A percentile compares a stretch with the other conserved stretches of the same genome.
These are phyloP conservation scores for Cephus cinctus DNA, from an alignment of 1,140 invertebrate species.

Conservation along the genomic window DNA sequence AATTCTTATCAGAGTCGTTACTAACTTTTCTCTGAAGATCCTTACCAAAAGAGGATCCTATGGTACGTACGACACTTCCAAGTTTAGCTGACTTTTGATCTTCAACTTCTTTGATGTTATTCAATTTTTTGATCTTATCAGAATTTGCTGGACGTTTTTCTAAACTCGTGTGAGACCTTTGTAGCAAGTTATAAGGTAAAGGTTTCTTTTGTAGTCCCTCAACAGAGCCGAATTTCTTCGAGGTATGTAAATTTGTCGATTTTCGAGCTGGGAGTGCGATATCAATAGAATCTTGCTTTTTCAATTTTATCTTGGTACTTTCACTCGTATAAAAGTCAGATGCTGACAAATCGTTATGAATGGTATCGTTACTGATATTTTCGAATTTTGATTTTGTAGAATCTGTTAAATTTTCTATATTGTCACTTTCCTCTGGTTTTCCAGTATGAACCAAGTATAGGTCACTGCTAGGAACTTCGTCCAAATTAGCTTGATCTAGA, in stretches of 20 bases:
- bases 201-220: slow-evolving; percentile 23
- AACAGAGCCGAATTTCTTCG: slow-evolving; percentile 31
- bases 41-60: slow-evolving; percentile 6
- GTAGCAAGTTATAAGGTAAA: slow-evolving; percentile 10
- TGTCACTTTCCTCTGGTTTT: background rate
- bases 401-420: no score
- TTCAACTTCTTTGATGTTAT: slow-evolving; percentile 34
- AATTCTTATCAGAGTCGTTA: slow-evolving; percentile 31
- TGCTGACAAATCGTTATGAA: no score
- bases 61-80: slow-evolving; percentile 17
- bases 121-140: slow-evolving; percentile 26
- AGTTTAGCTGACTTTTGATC: slow-evolving; percentile 16
- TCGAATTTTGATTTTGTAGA: no score
- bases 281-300: slow-evolving; percentile 35
- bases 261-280: slow-evolving; percentile 7
- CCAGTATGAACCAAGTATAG: no score
- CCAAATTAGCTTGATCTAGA: slow-evolving; percentile 14
- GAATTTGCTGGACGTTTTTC: slow-evolving; percentile 8
- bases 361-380: no score
- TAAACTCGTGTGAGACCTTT: slow-evolving; percentile 31
- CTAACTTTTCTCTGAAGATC: slow-evolving; percentile 27
- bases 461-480: no score
- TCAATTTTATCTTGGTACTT: slow-evolving; percentile 23
- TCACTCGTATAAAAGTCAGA: no score
- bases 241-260: slow-evolving; percentile 19